phyloP scores from a whole-genome alignment of 2,888 invertebrate genomes.

The Caradrina clavipalpis region DNA sequence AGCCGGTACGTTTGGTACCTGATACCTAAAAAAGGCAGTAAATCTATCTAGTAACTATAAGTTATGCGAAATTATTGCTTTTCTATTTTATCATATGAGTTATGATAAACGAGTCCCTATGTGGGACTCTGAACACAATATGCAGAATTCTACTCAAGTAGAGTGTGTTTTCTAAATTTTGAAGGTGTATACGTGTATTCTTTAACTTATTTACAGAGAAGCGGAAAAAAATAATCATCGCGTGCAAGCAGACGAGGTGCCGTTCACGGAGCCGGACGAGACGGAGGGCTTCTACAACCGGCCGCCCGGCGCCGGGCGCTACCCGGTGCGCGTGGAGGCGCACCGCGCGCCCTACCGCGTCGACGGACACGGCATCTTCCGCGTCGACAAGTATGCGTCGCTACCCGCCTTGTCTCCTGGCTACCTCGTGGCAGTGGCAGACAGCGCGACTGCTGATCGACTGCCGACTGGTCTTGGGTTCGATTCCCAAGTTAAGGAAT shows the following conservation, averaged over 20 bases:
- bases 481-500: neutral
- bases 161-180: too few species aligned
- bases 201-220: conserved; percentile 29
- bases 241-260: conserved; percentile 74
- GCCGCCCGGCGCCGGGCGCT: conserved; percentile 75
- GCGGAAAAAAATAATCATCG: conserved; percentile 37
- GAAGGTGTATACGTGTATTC: too few species aligned
- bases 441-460: too few species aligned
- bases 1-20: too few species aligned
- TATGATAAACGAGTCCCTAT: too few species aligned
- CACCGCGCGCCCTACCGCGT: conserved; percentile 60
- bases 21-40: too few species aligned
- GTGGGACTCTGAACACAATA: too few species aligned
- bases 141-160: too few species aligned
- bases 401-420: neutral
- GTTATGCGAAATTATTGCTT: too few species aligned
- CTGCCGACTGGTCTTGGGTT: neutral
- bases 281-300: conserved; percentile 85
- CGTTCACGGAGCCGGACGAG: conserved; percentile 75
- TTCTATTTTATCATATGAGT: too few species aligned
- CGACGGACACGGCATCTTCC: conserved; percentile 58
- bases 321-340: conserved; percentile 75
- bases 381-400: conserved; percentile 53
- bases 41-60: too few species aligned
- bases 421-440: neutral